Evolutionary conservation across 2,797 vertebrate species (phyloP), one percentile per base, ranked within the genome.

Genomic region (Syngnathus acus): DNA sequence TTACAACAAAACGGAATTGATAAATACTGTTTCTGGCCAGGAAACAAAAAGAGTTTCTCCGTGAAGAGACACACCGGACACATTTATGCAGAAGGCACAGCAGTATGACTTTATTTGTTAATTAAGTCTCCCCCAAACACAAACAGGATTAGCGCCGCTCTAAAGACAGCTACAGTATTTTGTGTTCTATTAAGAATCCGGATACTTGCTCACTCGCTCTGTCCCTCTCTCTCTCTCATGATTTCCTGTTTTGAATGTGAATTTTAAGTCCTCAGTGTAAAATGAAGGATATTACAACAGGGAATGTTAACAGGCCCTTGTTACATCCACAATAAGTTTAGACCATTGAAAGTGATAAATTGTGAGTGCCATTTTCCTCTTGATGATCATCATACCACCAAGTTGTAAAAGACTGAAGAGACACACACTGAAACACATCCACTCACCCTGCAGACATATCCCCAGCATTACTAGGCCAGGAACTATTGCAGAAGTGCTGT

Each of bases 401-500:
- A 82, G 83, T 86, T 86, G 78, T 84, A 85, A 85, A 75, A 79
- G 73, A 83, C 72, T 76, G 75, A 80, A 83, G 82, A 80, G 76
- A 75, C 65, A 72, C 71, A 70, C 75, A 73, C 65, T 47, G 50
- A 72, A 65, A 72, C 68, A 70, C 64, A 57, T 71, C 69, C 23
- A 5, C 65, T 58, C 73, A 69, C 76, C 86, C 86, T 75, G 79
- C 78, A 89, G 82, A 88, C 82, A 84, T 86, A 86, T 85, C 84
- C 80, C 77, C 73, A 85, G 81, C 78, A 86, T 90, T 86, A 86
- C 84, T 81, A 78, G 77, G 80, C 19, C 65, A 78, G 82, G 82
- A 88, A 83, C 84, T 81, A 87, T 90, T 89, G 88, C 87, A 82
- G 83, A 89, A 89, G 80, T 89, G 85, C 83, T 85, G 87, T 62